These are phyloP conservation scores for Drosophila leontia DNA, from an alignment of 1,140 invertebrate species.

Conservation along the genomic window DNA sequence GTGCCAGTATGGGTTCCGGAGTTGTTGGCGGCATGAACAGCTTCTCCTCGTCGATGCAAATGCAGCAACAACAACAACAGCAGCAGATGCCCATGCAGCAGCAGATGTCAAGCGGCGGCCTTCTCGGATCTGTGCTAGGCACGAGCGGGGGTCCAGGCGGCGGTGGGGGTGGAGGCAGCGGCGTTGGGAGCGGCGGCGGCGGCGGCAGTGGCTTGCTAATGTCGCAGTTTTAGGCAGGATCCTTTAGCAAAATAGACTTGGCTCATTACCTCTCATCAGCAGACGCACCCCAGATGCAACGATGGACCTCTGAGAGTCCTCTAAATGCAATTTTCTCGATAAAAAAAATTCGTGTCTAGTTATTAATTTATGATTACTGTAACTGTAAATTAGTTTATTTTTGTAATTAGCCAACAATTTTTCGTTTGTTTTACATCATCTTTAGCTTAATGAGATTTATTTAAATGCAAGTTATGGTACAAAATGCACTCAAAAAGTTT, in stretches of 20 bases:
- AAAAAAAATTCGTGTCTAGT: conserved; percentile 68
- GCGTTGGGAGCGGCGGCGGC: conserved; percentile 54
- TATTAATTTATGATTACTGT: conserved; percentile 70
- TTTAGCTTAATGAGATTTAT: conserved; percentile 77
- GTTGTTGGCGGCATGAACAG: conserved; percentile 59
- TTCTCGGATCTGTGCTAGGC: conserved; percentile 67
- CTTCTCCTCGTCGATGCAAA: conserved; percentile 67
- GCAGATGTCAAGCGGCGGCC: conserved; percentile 71
- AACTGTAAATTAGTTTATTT: conserved; percentile 75
- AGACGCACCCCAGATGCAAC: conserved; percentile 33
- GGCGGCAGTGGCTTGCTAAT: conserved; percentile 68
- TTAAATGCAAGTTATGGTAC: conserved; percentile 74
- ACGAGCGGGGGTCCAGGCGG: conserved; percentile 58
- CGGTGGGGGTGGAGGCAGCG: conserved; percentile 50
- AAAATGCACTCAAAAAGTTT: conserved; percentile 62
- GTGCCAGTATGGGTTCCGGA: conserved; percentile 38
- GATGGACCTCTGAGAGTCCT: conserved; percentile 31
- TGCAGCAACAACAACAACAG: conserved; percentile 62
- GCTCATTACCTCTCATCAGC: conserved; percentile 72
- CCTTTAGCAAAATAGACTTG: conserved; percentile 76
- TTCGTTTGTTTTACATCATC: conserved; percentile 60
- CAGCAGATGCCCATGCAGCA: conserved; percentile 70
- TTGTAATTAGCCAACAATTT: conserved; percentile 73
- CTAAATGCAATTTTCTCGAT: conserved; percentile 76
- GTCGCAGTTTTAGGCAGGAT: conserved; percentile 76